phyloP scores from a whole-genome alignment of 37 sponge, comb jelly and placozoan genomes.

The Amphimedon queenslandica region DNA sequence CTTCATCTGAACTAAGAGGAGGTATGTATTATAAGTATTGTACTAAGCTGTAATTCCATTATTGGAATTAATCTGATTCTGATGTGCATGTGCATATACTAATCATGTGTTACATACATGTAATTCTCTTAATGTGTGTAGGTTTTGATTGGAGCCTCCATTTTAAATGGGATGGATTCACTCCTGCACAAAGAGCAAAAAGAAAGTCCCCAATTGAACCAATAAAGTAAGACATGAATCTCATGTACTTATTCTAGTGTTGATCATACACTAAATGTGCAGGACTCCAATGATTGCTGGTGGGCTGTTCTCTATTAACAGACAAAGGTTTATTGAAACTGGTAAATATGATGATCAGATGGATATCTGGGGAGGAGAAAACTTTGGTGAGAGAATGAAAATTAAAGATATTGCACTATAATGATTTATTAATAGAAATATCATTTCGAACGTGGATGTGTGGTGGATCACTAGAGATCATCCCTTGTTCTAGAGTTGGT shows the following conservation, averaged over 20 bases:
- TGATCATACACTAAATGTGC: not conserved
- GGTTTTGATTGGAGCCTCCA: slow-evolving; percentile 98
- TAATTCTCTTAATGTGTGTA: not conserved
- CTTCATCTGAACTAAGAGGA: slow-evolving; percentile 86
- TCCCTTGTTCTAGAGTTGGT: slow-evolving; percentile 98
- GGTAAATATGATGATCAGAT: slow-evolving; percentile 91
- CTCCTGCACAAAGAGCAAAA: slow-evolving; percentile 29
- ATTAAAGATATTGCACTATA: not conserved
- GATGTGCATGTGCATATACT: not conserved
- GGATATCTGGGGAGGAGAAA: slow-evolving; percentile 99
- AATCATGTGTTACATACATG: not conserved
- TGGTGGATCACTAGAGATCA: slow-evolving; percentile 93
- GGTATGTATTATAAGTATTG: slow-evolving; percentile 53
- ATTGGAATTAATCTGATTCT: not conserved
- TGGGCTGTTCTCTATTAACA: slow-evolving; percentile 89
- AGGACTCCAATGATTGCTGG: slow-evolving; percentile 99
- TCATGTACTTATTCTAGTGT: not conserved
- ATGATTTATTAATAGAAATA: slow-evolving; percentile 60
- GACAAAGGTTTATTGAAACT: slow-evolving; percentile 67
- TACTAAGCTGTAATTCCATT: no score
- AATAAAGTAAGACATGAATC: slow-evolving; percentile 62
- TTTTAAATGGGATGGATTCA: slow-evolving; percentile 94
- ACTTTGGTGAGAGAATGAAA: slow-evolving; percentile 66
- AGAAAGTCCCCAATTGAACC: slow-evolving; percentile 61
- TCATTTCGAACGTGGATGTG: slow-evolving; percentile 97